A percentile compares a stretch with the other conserved stretches of the same genome.
phyloP scores from a whole-genome alignment of 2,113 vertebrate genomes.

The Podilymbus podiceps region DNA sequence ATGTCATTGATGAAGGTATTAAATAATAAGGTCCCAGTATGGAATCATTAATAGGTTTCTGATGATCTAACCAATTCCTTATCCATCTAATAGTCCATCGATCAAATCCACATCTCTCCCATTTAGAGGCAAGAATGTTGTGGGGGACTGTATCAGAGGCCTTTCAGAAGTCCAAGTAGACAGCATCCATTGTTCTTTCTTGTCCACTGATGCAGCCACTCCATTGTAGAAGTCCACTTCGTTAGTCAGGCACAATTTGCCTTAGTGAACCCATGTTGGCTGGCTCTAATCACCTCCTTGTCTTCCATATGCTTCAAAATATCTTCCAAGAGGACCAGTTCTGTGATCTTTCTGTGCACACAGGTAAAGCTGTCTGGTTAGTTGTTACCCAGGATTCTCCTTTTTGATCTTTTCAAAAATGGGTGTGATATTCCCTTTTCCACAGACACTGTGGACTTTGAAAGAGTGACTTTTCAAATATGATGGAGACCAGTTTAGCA shows the following conservation, averaged over 20 bases:
- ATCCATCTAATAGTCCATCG: neutral
- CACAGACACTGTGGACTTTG: neutral
- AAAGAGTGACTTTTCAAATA: neutral
- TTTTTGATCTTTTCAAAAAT: neutral
- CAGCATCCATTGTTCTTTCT: neutral
- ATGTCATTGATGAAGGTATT: neutral
- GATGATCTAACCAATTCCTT: neutral
- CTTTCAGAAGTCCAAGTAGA: neutral
- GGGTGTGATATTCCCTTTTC: neutral
- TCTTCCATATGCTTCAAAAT: neutral
- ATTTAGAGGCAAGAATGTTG: neutral
- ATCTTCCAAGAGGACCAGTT: neutral
- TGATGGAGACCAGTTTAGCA: neutral
- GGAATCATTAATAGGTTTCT: neutral
- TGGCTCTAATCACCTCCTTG: neutral
- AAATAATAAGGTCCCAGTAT: neutral
- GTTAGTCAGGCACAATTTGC: neutral
- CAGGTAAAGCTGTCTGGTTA: neutral
- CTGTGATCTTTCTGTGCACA: neutral
- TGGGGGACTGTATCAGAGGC: neutral
- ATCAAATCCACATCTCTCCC: neutral
- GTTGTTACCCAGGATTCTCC: neutral
- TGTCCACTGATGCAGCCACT: no score
- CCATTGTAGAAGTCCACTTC: neutral
- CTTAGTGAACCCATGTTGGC: neutral